Evolutionary conservation across 2,888 invertebrate genomes (phyloP), one percentile per base, ranked within the genome.

Genomic region (Liposcelis brunnea): DNA sequence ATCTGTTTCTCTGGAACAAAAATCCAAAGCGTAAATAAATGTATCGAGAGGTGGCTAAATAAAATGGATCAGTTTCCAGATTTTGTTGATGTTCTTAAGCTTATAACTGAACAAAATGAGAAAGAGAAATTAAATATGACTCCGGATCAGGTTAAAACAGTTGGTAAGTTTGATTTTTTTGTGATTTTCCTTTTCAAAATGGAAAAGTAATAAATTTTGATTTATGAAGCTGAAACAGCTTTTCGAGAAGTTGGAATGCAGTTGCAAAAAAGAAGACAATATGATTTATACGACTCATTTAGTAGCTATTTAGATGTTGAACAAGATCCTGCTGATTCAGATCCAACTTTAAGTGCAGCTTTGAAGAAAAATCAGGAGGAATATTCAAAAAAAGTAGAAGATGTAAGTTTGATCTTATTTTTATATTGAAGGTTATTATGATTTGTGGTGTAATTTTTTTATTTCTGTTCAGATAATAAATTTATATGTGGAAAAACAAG

Each of bases 11-110:
- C 64, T 73, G 52, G 69, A 58, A 44, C 78, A 66, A 15, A 77
- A 66, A 58, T 75, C 69, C 57, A 69, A 15, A 61, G 60, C 49
- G 56, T 66, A 6, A 63, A 65, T 53, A 56, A 54, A 34, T 59
- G 59, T 35, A 54, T 68, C 26, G 59, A 60, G 44, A 61, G 54
- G 45, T 62, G 61, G 51, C 55, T 66, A 44, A 66, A 65, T 53
- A 62, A 58, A 46, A 56, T 52, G 42, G 58, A 59, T 49, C 54
- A 55, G 19, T 66, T 68, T 51, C 69, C 69, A 2, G 66, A 68
- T 54, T 68, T 60, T 50, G 53, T 54, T 18, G 67, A 68, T 50
- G 55, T 68, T 6, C 49, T 58, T 2, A 54, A 54, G 16, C 54
- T 65, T n/a, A 54, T 67, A 6, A 52, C 54, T 33, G 54, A 54